Percentiles rank a stretch among this genome's conserved stretches.
Evolutionary conservation across 2,113 vertebrate genomes (phyloP).

Genomic region (Lepidothrix coronata): DNA sequence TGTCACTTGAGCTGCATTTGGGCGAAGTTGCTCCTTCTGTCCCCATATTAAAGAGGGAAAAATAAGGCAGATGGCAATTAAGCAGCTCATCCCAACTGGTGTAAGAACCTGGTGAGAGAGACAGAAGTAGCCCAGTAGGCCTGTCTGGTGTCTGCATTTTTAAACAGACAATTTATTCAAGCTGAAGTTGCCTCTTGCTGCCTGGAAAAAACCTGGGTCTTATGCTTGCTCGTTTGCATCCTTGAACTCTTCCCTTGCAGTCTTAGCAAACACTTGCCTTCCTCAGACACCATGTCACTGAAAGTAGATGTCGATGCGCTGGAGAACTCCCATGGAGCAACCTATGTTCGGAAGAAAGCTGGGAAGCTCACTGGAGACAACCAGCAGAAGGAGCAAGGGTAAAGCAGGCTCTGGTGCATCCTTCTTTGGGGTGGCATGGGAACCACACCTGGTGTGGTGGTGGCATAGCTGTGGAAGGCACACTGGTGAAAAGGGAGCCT

Average conservation of each 20-base stretch:
- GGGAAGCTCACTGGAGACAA: slow-evolving; percentile 86
- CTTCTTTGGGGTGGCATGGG: not conserved
- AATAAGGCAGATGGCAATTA: not conserved
- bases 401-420: not conserved
- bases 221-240: slow-evolving; percentile 13
- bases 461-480: not conserved
- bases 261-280: slow-evolving; percentile 94
- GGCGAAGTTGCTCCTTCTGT: not conserved
- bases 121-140: not conserved
- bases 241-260: slow-evolving; percentile 76
- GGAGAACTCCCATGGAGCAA: slow-evolving; percentile 97
- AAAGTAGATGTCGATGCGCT: slow-evolving; percentile 95
- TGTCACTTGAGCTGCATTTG: not conserved
- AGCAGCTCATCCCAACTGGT: not conserved
- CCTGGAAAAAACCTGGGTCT: not conserved
- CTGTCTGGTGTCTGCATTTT: not conserved
- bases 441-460: not conserved
- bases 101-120: not conserved
- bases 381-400: slow-evolving; percentile 89
- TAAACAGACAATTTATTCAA: not conserved
- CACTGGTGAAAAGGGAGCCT: not conserved
- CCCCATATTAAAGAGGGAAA: not conserved
- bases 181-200: not conserved
- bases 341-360: slow-evolving; percentile 91
- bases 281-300: slow-evolving; percentile 90